Evolutionary conservation across 2,888 invertebrate species (phyloP), one percentile per base, ranked within the genome.

Genomic region (Xestia sexstrigata): DNA sequence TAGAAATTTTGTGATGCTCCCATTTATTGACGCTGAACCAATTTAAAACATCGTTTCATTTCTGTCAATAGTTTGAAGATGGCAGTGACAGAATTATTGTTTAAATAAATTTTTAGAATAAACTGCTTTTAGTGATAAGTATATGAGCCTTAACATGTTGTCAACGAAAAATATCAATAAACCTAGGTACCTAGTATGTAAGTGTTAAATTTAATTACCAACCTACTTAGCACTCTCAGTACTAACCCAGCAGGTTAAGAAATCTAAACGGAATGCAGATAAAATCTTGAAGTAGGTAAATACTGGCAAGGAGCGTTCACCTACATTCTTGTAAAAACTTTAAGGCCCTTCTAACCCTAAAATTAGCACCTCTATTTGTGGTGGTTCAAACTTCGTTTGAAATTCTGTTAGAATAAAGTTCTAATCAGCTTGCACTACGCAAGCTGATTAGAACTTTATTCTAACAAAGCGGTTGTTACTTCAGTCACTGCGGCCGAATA

Each of bases 241-340:
- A 79, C 5, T 30, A 42, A 35, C 35, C 8, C 8, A 72, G 23
- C 47, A 60, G 15, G 26, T 60, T 70, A 52, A 55, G 58, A 68
- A 82, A 60, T 45, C 42, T n/a, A 63, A 78, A 52, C 20, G 76
- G 79, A 71, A 76, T 84, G 62, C 30, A 74, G 76, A 73, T 76
- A 79, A 15, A 69, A 78, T 81, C 75, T 84, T 55, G 63, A 47
- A 5, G 55, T 62, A 35, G 35, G 35, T 35, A 74, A 82, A 82
- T 78, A 76, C 73, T 71, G 5, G 70, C 72, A 60, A 74, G 62
- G 68, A 75, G 45, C 71, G 65, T 76, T 79, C 82, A 82, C 76
- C 73, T 66, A 72, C 30, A 76, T 76, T 71, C 60, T 70, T 23
- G 65, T 70, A 60, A 73, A 71, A 71, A 84, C 45, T 68, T 75